phyloP scores from a whole-genome alignment of 53 echinoderm and acorn worm genomes.

The Actinopyga echinites region DNA sequence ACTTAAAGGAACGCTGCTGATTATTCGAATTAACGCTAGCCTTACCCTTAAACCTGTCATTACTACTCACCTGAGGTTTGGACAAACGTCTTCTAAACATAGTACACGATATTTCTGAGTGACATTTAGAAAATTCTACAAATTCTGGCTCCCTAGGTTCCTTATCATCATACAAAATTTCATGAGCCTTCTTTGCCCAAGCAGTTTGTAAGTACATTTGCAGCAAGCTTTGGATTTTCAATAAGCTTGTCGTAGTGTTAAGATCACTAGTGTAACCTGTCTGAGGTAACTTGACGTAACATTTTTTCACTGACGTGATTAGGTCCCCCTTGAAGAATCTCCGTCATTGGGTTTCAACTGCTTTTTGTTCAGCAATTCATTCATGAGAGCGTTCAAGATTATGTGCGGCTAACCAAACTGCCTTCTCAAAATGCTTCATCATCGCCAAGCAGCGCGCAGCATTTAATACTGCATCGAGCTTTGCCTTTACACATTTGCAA shows the following conservation, averaged over 20 bases:
- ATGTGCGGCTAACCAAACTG: too few species aligned
- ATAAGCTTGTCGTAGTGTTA: not conserved
- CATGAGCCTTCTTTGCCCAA: not conserved
- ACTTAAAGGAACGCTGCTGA: too few species aligned
- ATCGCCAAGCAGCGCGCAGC: too few species aligned
- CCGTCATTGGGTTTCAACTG: conserved; percentile 33
- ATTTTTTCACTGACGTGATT: conserved; percentile 47
- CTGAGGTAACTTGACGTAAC: conserved; percentile 26
- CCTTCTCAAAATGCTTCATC: too few species aligned
- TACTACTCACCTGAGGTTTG: too few species aligned
- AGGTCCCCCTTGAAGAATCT: conserved; percentile 49
- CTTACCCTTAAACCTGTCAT: too few species aligned
- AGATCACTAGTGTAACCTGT: conserved; percentile 47
- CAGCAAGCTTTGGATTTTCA: not conserved
- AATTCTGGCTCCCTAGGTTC: too few species aligned
- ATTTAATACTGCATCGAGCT: too few species aligned
- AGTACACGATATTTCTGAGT: too few species aligned
- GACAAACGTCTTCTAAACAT: too few species aligned
- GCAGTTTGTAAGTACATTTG: not conserved
- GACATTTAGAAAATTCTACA: too few species aligned
- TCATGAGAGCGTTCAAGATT: conserved; percentile 38
- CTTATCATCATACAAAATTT: not conserved
- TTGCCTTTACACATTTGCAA: conserved; percentile 25
- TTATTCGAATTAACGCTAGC: too few species aligned
- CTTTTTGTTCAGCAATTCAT: not conserved